These are phyloP conservation scores for Dysdera silvatica DNA, from an alignment of 1,140 invertebrate species.

Conservation along the genomic window DNA sequence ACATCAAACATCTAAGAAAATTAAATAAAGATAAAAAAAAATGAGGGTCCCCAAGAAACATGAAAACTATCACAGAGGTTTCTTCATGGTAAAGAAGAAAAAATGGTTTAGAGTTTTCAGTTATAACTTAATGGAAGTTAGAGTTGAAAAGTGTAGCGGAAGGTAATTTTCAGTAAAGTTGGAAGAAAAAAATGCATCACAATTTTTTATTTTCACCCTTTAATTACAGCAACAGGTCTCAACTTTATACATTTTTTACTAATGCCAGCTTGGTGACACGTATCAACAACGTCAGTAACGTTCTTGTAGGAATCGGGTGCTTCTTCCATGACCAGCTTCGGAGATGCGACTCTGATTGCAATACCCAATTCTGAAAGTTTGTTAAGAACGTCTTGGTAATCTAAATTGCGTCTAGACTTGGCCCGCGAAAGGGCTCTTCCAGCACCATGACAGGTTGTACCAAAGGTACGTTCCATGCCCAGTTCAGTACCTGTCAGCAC, in stretches of 20 bases:
- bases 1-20: too few species aligned
- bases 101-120: too few species aligned
- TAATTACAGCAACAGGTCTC: slow-evolving; percentile 96
- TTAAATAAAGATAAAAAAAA: too few species aligned
- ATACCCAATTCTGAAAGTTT: slow-evolving; percentile 87
- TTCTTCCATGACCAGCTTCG: slow-evolving; percentile 99
- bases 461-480: slow-evolving; percentile 97
- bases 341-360: slow-evolving; percentile 93
- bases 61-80: too few species aligned
- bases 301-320: slow-evolving; percentile 99
- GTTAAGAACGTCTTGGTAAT: slow-evolving; percentile 81
- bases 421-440: slow-evolving; percentile 92
- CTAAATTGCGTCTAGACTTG: slow-evolving; percentile 90
- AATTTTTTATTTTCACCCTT: slow-evolving; percentile 56
- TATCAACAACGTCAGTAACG: slow-evolving; percentile 98
- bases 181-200: neutral
- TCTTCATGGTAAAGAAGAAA: too few species aligned
- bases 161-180: too few species aligned
- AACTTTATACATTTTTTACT: slow-evolving; percentile 97
- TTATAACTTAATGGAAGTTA: too few species aligned
- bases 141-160: too few species aligned
- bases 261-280: slow-evolving; percentile 94
- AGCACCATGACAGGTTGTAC: slow-evolving; percentile 98
- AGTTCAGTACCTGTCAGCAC: slow-evolving; percentile 94
- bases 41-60: too few species aligned